Base-by-base conservation (phyloP, 2,113 vertebrate genomes). In the Pao palembangensis region DNA sequence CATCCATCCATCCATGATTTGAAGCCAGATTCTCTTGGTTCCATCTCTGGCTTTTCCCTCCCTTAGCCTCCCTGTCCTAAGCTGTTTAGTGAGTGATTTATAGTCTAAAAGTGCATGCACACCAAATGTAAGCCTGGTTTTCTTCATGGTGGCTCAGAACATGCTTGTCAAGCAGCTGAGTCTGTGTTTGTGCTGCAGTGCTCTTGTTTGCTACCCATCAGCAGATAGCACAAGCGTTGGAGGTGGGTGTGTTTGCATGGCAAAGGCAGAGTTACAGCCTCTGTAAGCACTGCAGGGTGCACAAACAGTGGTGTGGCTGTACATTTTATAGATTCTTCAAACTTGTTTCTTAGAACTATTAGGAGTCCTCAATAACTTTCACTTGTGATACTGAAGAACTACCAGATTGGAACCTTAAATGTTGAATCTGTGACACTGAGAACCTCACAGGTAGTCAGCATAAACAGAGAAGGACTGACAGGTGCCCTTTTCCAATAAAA, bases 151-250 rank as follows among this genome's bases (percentile, higher is more conserved):
- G 42, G 47, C 51, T 57, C 3, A 1, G 61, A 55, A 64, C 47
- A 48, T 53, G 66, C 55, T 58, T 17, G 19, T 49, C 1, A 43
- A 63, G 67, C 46, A 50, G 42, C 2, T 19, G 60, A 57, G 47
- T 60, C 48, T n/a, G 51, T 13, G 41, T 18, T 51, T 3, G 13
- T 5, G 10, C 41, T 49, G 46, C 20, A 18, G 62, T 13, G 51
- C 49, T 50, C 28, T 49, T 19, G 48, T 71, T 76, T 67, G 58
- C 49, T 25, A 17, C 67, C 64, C 51, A 43, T 73, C 67, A 68
- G 73, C 67, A 72, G 19, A 56, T 34, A 70, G 59, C 57, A 67
- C 51, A 57, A 23, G 65, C 55, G 58, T 51, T 6, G 62, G 55
- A 64, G 69, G 55, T 41, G 73, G 54, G 23, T 28, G 69, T 38